A percentile compares a stretch with the other conserved stretches of the same genome.
Conservation (phyloP, 2,113 vertebrate genomes). For the Sminthopsis crassicaudata region DNA sequence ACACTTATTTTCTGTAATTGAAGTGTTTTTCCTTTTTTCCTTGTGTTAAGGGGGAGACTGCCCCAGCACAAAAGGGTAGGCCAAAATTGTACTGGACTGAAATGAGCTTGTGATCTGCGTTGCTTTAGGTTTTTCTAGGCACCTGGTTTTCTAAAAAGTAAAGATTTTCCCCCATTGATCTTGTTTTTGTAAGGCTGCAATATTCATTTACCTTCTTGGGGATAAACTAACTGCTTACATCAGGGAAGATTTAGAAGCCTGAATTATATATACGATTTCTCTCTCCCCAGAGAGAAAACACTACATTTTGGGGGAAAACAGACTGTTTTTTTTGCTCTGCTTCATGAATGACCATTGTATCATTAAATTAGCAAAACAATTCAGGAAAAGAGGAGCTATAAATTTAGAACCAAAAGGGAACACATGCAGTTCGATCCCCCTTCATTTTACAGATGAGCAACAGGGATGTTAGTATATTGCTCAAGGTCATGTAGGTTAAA, state of each 20-base stretch:
- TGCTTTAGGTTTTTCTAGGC: not conserved
- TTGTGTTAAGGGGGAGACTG: conserved; percentile 57
- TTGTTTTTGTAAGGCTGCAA: not conserved
- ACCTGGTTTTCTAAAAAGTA: not conserved
- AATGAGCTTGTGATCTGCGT: conserved; percentile 1
- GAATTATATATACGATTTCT: not conserved
- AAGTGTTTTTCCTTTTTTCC: not conserved
- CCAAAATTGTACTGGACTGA: conserved; percentile 53
- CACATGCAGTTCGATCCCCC: not conserved
- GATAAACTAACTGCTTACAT: not conserved
- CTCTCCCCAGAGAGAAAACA: not conserved
- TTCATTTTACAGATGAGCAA: not conserved
- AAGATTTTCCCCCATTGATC: too few relatives aligned
- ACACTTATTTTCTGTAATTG: conserved; percentile 56
- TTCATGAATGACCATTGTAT: not conserved
- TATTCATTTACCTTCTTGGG: not conserved
- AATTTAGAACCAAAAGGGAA: not conserved
- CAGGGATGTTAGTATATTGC: not conserved
- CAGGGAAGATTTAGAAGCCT: not conserved
- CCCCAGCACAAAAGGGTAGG: conserved; percentile 44
- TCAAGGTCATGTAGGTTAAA: not conserved
- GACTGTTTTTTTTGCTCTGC: not conserved
- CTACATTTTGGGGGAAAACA: not conserved
- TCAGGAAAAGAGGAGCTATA: not conserved
- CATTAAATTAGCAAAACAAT: not conserved